Conservation (phyloP, 2,113 vertebrate species). For the Carassius gibelio region DNA sequence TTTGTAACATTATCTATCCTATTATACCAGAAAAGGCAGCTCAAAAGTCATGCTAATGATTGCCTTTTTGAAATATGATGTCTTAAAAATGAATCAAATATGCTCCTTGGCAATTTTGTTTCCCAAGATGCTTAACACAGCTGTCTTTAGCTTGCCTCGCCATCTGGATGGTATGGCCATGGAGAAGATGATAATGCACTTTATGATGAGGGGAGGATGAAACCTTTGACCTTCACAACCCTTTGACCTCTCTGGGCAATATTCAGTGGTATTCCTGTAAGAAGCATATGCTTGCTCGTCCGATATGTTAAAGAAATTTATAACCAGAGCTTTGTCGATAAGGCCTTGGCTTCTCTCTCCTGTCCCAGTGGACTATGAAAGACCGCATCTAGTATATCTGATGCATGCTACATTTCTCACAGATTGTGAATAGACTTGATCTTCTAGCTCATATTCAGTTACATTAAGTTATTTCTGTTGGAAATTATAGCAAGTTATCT, state of each 20-base stretch:
- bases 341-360: not conserved
- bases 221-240: conserved; percentile 80
- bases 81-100: conserved; percentile 73
- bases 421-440: too few species aligned
- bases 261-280: conserved; percentile 78
- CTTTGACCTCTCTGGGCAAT: conserved; percentile 76
- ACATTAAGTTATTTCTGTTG: not conserved
- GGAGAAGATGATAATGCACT: conserved; percentile 74
- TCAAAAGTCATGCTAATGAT: conserved; percentile 62
- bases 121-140: conserved; percentile 68
- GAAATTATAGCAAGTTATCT: not conserved
- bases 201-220: conserved; percentile 78
- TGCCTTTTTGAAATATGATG: conserved; percentile 79
- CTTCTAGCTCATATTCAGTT: too few species aligned
- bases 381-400: not conserved
- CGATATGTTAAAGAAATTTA: conserved; percentile 74
- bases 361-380: not conserved
- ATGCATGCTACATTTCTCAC: not conserved
- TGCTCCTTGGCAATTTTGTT: conserved; percentile 72
- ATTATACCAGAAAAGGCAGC: not conserved
- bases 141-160: conserved; percentile 53
- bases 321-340: conserved; percentile 56
- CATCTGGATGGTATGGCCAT: conserved; percentile 74
- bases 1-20: conserved; percentile 29
- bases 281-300: conserved; percentile 73